phyloP scores from a whole-genome alignment of 2,888 invertebrate genomes.

The Lydus trimaculatus region DNA sequence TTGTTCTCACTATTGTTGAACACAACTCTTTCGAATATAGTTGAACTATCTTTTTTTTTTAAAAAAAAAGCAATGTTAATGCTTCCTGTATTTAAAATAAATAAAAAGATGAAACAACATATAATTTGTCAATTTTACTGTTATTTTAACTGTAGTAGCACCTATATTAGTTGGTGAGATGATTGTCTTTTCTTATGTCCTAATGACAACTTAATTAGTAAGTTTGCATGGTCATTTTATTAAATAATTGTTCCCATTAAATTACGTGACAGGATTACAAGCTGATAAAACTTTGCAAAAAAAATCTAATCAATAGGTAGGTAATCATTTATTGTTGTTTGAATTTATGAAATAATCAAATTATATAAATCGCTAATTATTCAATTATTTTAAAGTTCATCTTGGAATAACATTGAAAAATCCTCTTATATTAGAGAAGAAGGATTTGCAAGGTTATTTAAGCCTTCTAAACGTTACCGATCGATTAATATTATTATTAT shows the following conservation, averaged over 20 bases:
- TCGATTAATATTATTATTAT: no score
- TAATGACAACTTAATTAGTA: background rate
- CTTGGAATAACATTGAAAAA: background rate
- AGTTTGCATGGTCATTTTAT: background rate
- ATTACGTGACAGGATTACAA: background rate
- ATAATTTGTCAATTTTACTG: slow-evolving; percentile 1
- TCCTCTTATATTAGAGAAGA: background rate
- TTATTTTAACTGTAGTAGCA: background rate
- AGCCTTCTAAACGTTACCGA: slow-evolving; percentile 12
- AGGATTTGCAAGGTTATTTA: slow-evolving; percentile 17
- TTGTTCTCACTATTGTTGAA: background rate
- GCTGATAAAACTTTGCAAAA: background rate
- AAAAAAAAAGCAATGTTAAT: background rate
- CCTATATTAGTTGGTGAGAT: background rate
- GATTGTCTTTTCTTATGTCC: background rate
- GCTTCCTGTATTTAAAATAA: background rate
- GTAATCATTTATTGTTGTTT: background rate
- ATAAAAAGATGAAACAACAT: background rate
- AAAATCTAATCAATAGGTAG: background rate
- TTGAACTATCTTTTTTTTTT: background rate
- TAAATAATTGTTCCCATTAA: background rate
- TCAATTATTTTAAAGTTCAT: slow-evolving; percentile 4
- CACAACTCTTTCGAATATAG: background rate
- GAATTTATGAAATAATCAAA: background rate
- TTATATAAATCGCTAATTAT: background rate